These are phyloP conservation scores for Sterrhoptilus dennistouni DNA, from an alignment of 2,113 vertebrate species.

Conservation along the genomic window DNA sequence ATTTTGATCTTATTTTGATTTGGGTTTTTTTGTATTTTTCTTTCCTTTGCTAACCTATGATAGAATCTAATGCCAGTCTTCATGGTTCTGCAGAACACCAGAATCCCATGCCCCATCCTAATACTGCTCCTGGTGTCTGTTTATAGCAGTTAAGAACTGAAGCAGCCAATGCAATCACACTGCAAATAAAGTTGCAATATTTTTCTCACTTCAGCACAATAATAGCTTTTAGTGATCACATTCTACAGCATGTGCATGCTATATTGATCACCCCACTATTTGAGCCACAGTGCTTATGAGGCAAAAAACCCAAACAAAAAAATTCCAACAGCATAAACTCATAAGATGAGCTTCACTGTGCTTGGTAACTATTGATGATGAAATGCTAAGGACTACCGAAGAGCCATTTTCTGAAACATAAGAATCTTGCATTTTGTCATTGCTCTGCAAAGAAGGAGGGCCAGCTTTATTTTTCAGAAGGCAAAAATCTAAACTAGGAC, in stretches of 20 bases:
- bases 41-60: background rate
- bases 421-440: background rate
- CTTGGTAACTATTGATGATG: background rate
- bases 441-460: background rate
- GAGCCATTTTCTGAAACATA: background rate
- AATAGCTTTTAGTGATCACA: background rate
- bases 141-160: background rate
- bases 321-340: background rate
- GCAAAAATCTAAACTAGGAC: background rate
- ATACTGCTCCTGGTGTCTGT: background rate
- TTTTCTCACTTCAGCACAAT: background rate
- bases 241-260: background rate
- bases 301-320: background rate
- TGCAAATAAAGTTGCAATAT: background rate
- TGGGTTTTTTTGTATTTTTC: background rate
- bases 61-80: background rate
- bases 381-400: background rate
- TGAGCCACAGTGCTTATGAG: background rate
- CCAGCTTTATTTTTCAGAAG: background rate
- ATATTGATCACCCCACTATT: background rate
- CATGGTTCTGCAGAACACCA: background rate
- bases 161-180: background rate
- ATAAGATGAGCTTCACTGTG: background rate
- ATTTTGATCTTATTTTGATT: background rate
- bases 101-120: background rate